These are phyloP conservation scores for Stramonita haemastoma DNA, from an alignment of 2,888 invertebrate species.

Conservation along the genomic window DNA sequence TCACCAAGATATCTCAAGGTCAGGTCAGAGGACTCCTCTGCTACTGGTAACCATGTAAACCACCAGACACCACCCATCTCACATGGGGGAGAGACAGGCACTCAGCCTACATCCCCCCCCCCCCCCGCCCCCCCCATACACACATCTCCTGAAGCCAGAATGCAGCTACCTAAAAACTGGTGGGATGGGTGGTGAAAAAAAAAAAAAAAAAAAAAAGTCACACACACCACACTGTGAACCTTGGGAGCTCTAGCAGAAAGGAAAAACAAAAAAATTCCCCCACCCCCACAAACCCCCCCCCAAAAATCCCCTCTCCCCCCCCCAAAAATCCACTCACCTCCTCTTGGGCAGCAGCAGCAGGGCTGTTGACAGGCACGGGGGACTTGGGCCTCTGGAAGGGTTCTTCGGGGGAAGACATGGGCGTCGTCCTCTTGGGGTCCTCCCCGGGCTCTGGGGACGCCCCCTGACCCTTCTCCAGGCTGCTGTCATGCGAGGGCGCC, in stretches of 20 bases:
- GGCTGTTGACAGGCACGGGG: constrained; percentile 61
- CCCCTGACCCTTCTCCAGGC: constrained; percentile 6
- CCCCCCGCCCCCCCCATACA: no score
- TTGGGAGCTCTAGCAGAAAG: not conserved
- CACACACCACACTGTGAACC: no score
- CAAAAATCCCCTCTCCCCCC: not conserved
- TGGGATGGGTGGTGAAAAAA: no score
- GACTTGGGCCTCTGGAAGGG: constrained; percentile 60
- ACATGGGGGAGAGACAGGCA: no score
- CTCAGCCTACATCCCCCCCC: no score
- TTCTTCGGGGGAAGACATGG: constrained; percentile 44
- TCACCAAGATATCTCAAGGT: no score
- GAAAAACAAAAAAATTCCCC: not conserved
- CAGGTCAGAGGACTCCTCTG: no score
- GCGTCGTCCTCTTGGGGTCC: not conserved
- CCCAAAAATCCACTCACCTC: constrained; percentile 44
- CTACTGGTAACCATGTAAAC: no score
- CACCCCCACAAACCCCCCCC: not conserved
- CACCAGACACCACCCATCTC: no score
- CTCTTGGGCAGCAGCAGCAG: constrained; percentile 23
- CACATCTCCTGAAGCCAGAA: no score
- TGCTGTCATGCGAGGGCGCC: constrained; percentile 27
- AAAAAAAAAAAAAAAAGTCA: no score
- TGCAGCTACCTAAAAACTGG: no score
- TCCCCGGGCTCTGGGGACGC: constrained; percentile 1